Conservation (phyloP, 2,113 vertebrate genomes). For the Oryzias woworae region DNA sequence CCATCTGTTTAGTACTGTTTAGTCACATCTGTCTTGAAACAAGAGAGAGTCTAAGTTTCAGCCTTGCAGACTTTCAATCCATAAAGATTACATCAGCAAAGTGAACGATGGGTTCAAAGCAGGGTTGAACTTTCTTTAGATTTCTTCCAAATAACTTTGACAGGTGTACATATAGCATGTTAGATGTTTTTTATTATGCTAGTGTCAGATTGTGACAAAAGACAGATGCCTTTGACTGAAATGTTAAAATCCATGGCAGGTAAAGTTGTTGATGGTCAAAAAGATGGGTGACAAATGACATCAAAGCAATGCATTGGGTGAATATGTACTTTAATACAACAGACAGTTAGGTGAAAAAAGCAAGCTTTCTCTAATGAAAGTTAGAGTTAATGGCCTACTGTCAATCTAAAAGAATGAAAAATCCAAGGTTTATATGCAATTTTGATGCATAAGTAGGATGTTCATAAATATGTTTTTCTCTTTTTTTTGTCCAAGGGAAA, state of each 20-base stretch:
- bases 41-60: conserved; percentile 1
- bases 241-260: background rate
- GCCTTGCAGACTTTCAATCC: conserved; percentile 5
- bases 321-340: too few relatives aligned
- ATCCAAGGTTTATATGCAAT: too few relatives aligned
- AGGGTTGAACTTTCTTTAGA: background rate
- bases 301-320: too few relatives aligned
- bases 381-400: too few relatives aligned
- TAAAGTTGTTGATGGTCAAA: too few relatives aligned
- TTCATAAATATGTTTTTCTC: too few relatives aligned
- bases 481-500: too few relatives aligned
- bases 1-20: conserved; percentile 25
- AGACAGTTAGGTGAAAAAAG: too few relatives aligned
- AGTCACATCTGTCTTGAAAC: conserved; percentile 6
- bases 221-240: background rate
- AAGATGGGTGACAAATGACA: too few relatives aligned
- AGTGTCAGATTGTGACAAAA: background rate
- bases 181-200: background rate
- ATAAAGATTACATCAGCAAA: conserved; percentile 1
- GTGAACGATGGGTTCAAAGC: conserved; percentile 1
- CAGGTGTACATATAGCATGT: background rate
- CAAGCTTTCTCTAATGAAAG: too few relatives aligned
- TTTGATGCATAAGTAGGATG: too few relatives aligned
- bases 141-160: background rate
- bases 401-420: too few relatives aligned